phyloP scores from a whole-genome alignment of 2,113 vertebrate species.

The Larimichthys crocea region DNA sequence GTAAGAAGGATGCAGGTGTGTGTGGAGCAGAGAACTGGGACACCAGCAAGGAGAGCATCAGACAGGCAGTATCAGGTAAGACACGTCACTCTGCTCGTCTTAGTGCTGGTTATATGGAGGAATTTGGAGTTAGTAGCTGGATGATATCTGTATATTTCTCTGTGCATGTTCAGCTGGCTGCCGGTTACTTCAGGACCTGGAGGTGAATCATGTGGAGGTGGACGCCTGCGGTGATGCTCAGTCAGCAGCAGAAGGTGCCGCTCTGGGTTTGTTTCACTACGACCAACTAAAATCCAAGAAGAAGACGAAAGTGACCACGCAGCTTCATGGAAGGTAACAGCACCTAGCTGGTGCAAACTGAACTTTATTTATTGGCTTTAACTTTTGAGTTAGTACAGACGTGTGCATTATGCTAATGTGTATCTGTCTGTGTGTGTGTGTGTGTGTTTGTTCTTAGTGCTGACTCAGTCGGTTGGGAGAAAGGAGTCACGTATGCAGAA shows the following conservation, averaged over 20 bases:
- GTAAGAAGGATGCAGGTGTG: conserved; percentile 86
- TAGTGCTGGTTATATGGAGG: rapidly evolving
- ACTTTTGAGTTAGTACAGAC: neutral
- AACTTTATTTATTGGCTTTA: neutral
- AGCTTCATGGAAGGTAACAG: conserved; percentile 89
- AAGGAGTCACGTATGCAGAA: conserved; percentile 89
- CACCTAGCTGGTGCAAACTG: neutral
- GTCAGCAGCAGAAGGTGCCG: conserved; percentile 93
- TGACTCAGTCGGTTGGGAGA: conserved; percentile 88
- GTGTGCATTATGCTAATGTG: neutral
- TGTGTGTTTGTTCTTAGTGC: conserved; percentile 73
- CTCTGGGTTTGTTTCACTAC: conserved; percentile 93
- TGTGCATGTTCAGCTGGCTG: conserved; percentile 86
- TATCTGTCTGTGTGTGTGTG: conserved; percentile 1
- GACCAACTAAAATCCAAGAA: conserved; percentile 94
- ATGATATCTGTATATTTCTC: neutral
- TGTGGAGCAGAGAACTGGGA: conserved; percentile 92
- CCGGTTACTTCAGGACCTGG: conserved; percentile 91
- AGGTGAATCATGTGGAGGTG: conserved; percentile 90
- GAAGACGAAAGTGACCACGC: conserved; percentile 84
- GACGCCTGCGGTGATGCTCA: conserved; percentile 95
- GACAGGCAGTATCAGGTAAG: conserved; percentile 91
- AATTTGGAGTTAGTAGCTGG: neutral
- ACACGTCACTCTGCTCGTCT: neutral
- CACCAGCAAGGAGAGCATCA: conserved; percentile 91